Conservation (phyloP, 2,113 vertebrate genomes). For the Condylura cristata region DNA sequence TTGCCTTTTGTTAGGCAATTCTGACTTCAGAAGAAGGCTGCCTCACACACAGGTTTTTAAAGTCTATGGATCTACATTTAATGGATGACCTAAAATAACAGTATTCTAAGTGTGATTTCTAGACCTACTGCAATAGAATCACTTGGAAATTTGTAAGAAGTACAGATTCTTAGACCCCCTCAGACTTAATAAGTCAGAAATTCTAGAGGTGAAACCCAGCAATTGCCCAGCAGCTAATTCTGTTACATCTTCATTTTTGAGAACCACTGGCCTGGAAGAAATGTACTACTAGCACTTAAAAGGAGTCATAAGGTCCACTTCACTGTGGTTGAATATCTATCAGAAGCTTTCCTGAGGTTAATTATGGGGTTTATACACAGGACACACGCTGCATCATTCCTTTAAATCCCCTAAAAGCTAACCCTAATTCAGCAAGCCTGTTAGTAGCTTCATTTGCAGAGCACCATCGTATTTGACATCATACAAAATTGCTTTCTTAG, state of each 20-base stretch:
- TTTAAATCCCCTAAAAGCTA: background rate
- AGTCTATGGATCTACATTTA: background rate
- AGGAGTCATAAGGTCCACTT: background rate
- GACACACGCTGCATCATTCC: background rate
- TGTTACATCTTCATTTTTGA: background rate
- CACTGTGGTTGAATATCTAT: background rate
- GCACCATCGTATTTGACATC: background rate
- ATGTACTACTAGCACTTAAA: background rate
- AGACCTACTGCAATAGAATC: background rate
- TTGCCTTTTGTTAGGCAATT: background rate
- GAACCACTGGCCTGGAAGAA: background rate
- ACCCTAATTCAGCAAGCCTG: background rate
- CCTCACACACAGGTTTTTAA: background rate
- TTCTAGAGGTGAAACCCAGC: background rate
- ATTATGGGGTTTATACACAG: background rate
- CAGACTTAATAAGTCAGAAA: background rate
- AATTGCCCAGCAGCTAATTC: background rate
- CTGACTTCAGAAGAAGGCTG: background rate
- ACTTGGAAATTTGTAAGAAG: background rate
- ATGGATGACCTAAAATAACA: background rate
- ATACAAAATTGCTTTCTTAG: conserved; percentile 4
- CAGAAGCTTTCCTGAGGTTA: background rate
- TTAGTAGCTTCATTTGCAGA: background rate
- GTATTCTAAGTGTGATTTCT: background rate
- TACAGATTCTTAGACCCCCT: background rate